Conservation (phyloP, 2,797 vertebrate genomes). For the Smutsia gigantea region DNA sequence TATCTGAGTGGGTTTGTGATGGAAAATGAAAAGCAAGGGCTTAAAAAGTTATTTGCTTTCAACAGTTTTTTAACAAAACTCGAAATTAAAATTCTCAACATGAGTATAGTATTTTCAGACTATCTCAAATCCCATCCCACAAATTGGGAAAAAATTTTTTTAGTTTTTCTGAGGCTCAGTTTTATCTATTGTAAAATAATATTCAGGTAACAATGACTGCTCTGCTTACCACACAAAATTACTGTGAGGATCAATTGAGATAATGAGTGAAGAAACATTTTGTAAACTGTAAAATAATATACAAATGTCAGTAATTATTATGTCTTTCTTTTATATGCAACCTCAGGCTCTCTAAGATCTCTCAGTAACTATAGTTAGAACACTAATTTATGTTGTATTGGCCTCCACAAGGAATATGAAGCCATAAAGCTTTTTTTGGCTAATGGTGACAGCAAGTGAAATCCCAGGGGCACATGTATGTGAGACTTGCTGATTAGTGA, state of each 20-base stretch:
- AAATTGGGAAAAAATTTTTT: neutral
- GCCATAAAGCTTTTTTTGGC: slow-evolving; percentile 2
- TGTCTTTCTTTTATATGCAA: slow-evolving; percentile 23
- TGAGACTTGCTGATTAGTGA: slow-evolving; percentile 7
- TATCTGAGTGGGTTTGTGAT: neutral
- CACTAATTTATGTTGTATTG: neutral
- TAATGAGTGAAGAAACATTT: neutral
- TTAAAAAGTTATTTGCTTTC: slow-evolving; percentile 28
- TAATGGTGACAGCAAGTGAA: slow-evolving; percentile 4
- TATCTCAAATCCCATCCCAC: neutral
- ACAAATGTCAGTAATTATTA: neutral
- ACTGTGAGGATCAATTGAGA: neutral
- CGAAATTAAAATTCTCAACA: slow-evolving; percentile 33
- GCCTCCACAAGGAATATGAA: neutral
- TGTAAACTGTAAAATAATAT: neutral
- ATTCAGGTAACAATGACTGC: neutral
- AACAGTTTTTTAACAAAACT: slow-evolving; percentile 35
- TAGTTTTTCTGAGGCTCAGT: slow-evolving; percentile 38
- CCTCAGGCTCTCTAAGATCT: neutral
- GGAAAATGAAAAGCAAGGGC: slow-evolving; percentile 33
- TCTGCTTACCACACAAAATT: slow-evolving; percentile 21
- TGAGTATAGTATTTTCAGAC: slow-evolving; percentile 41
- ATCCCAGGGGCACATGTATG: neutral
- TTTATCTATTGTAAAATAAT: slow-evolving; percentile 11
- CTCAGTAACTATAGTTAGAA: slow-evolving; percentile 28